Evolutionary conservation across 1,140 invertebrate species (phyloP).

Genomic region (Eriocheir sinensis): DNA sequence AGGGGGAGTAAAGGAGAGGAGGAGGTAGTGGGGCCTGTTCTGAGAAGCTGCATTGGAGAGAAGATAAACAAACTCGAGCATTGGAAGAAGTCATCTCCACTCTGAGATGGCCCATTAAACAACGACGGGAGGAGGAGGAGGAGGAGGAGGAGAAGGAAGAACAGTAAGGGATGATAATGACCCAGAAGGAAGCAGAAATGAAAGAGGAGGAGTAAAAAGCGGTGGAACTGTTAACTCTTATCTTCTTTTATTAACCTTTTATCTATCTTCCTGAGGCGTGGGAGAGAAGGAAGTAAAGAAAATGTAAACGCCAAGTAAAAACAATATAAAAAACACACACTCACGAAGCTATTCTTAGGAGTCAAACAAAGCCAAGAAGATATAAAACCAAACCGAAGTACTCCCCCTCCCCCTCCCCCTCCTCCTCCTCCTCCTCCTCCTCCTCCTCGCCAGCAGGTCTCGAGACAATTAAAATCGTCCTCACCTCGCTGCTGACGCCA

Average conservation of each 20-base stretch:
- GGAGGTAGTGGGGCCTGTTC: no score
- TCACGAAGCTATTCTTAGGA: neutral
- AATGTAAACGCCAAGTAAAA: neutral
- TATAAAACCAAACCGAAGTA: no score
- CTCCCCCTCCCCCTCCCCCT: no score
- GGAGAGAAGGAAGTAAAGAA: neutral
- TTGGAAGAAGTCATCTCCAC: neutral
- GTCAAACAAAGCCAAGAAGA: neutral
- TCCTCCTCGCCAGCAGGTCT: neutral
- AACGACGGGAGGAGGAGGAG: neutral
- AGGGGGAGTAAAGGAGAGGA: no score
- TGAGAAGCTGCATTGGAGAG: constrained; percentile 9
- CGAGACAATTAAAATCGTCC: neutral
- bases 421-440: neutral
- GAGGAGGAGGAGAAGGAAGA: neutral
- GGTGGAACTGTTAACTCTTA: no score
- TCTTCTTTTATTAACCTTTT: no score
- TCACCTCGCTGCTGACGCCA: neutral
- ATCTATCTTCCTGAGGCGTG: neutral
- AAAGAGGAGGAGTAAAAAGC: neutral
- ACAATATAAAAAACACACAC: neutral
- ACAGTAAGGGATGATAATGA: no score
- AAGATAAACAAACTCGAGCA: constrained; percentile 47
- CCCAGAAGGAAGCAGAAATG: no score
- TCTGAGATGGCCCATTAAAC: constrained; percentile 5